Evolutionary conservation across 1,140 invertebrate genomes (phyloP).

Genomic region (Galendromus occidentalis): DNA sequence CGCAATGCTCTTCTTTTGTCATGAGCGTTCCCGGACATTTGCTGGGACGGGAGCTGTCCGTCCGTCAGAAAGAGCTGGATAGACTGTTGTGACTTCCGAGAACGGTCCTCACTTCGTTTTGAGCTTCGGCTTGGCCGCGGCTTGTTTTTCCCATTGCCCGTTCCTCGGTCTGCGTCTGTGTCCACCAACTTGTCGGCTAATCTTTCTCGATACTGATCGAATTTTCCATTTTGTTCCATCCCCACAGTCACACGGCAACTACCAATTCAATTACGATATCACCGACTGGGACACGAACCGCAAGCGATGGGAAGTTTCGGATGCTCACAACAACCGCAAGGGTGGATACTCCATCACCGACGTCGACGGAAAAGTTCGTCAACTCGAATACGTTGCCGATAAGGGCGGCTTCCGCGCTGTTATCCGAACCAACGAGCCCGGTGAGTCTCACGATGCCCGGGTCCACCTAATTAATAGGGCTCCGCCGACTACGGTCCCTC

Average conservation of each 20-base stretch:
- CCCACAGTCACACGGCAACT: conserved; percentile 13
- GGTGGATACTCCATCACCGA: conserved; percentile 18
- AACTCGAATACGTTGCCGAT: conserved; percentile 19
- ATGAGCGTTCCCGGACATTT: no score
- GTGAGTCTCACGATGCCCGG: neutral
- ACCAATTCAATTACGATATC: conserved; percentile 16
- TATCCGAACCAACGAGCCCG: neutral
- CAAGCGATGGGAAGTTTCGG: conserved; percentile 14
- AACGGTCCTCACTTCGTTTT: no score
- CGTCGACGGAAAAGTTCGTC: conserved; percentile 17
- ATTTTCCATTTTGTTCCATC: neutral
- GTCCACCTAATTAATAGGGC: no score
- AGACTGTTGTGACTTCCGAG: no score
- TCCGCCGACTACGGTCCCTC: no score
- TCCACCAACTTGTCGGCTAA: neutral
- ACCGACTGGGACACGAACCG: conserved; percentile 11
- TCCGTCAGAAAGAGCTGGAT: no score
- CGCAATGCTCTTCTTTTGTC: no score
- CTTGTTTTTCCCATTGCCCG: no score
- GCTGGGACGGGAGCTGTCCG: no score
- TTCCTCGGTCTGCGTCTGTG: no score
- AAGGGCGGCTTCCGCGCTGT: conserved; percentile 14
- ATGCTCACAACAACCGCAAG: conserved; percentile 16
- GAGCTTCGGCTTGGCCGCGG: no score
- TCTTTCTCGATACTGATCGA: neutral